Base-by-base conservation (phyloP, 2,113 vertebrate species). In the Leptobrachium leishanense region DNA sequence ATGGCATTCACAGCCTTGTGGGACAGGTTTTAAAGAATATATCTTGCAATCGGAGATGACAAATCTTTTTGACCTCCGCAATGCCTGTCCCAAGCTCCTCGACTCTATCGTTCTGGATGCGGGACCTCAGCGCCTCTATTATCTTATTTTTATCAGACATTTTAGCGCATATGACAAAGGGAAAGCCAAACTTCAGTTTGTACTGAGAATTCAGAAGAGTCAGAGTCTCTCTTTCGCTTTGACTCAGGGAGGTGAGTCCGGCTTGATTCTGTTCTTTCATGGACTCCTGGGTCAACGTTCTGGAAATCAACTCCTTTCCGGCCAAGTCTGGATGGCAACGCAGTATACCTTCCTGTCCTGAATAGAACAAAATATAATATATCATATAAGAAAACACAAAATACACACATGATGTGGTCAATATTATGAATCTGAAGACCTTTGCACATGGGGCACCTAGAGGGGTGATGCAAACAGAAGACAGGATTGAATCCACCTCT, bases 291-390 rank as follows among this genome's bases (percentile, higher is more conserved):
- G 91, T 92, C 72, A 96, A 83, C 0, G 86, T 84, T 57, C 92
- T 91, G 12, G 55, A 83, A 42, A 88, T 88, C 74, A 92, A 86
- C 74, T 94, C 93, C 66, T 85, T 86, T 43, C 95, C 94, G 0
- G 92, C 93, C 65, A 95, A 90, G 79, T 95, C 94, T 2, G 94
- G 93, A 72, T 94, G 92, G 83, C 95, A 95, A 75, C 94, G 90
- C 74, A 95, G 88, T 76, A 95, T 85, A 1, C 95, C 94, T 79
- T 93, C 94, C 77, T 94, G 93, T 76, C 94, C 95, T 95, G 87
- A 2, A 9, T 2, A 72, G 72, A 82, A 85, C 82, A 67, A 67
- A 69, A 44, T 4, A 79, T 15, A 15, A 59, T 50, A 31, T 31
- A 31, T 31, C 20, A 31, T 31, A 31, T 31, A 2, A 9, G 2